Base-by-base conservation (phyloP, 1,140 invertebrate species). In the Acromyrmex heyeri region DNA sequence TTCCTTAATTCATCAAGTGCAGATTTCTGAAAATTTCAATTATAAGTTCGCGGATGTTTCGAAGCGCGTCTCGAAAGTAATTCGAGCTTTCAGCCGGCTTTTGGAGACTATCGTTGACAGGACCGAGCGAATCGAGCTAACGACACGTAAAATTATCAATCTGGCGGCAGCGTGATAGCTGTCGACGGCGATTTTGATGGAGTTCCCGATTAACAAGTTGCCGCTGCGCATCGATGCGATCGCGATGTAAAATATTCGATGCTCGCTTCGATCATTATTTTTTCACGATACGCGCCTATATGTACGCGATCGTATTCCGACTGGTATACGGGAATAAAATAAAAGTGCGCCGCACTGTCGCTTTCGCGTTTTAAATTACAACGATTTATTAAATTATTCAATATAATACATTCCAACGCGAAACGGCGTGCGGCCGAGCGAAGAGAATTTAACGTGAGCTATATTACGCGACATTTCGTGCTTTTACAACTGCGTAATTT, bases 71-170 rank as follows among this genome's bases (percentile, higher is more conserved):
- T 81, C 78, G 30, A 57, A 34, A n/a, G n/a, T 57, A 57, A 57
- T 73, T 64, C 18, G 65, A 44, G 21, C 27, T 79, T 34, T 79
- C 61, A 38, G 30, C 21, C 10, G 24, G n/a, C 38, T 83, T 73
- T 83, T 30, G 24, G 14, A 27, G 48, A 65, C 2, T 21, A 59
- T 18, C 16, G n/a, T 34, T n/a, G 82, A n/a, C 72, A 8, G 21
- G 38, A 2, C 21, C n/a, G 34, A 14, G 12, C 62, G 62, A 86
- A 59, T 86, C 50, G 48, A 38, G 12, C 38, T 86, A 86, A 86
- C 85, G 64, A 86, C 53, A 59, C 76, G 64, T 78, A 69, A 86
- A 86, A 86, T 86, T 69, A 79, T 81, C 85, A 78, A 86, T 79
- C 10, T 81, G 18, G 34, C 50, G 38, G 44, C 59, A 48, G 8